Evolutionary conservation across 1,140 invertebrate species (phyloP).

Genomic region (Amphibalanus amphitrite): DNA sequence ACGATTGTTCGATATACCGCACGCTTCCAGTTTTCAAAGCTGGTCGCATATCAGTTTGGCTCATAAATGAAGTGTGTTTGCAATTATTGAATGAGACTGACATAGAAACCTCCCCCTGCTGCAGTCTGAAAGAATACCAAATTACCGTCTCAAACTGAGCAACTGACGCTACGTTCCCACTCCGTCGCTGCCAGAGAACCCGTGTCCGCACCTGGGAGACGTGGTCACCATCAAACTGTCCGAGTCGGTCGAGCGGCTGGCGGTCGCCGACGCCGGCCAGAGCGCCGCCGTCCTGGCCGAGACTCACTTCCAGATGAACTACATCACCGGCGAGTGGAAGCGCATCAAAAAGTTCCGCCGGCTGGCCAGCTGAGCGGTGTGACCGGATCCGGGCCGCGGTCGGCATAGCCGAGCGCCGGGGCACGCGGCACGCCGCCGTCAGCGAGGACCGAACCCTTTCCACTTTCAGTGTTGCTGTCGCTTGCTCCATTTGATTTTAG

Average conservation of each 20-base stretch:
- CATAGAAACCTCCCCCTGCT: too few species aligned
- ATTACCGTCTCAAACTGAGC: too few species aligned
- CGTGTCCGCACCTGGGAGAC: slow-evolving; percentile 79
- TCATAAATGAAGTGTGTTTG: too few species aligned
- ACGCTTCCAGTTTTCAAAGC: too few species aligned
- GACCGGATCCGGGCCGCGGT: background rate
- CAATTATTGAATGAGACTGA: too few species aligned
- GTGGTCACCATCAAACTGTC: slow-evolving; percentile 82
- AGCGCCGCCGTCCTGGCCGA: slow-evolving; percentile 57
- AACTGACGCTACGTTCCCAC: too few species aligned
- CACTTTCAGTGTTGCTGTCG: slow-evolving; percentile 82
- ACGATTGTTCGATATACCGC: too few species aligned
- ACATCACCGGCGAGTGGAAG: slow-evolving; percentile 85
- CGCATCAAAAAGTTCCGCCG: slow-evolving; percentile 50
- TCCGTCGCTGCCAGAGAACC: slow-evolving; percentile 52
- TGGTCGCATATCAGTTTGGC: too few species aligned
- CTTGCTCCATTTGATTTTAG: slow-evolving; percentile 32
- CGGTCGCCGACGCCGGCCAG: slow-evolving; percentile 46
- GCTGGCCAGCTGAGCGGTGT: background rate
- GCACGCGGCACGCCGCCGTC: slow-evolving; percentile 10
- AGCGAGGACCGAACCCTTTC: too few species aligned
- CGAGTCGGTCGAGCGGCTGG: slow-evolving; percentile 64
- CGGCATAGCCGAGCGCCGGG: slow-evolving; percentile 62
- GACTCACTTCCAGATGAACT: slow-evolving; percentile 94
- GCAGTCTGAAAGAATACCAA: too few species aligned